Percentiles rank a stretch among this genome's conserved stretches.
phyloP scores from a whole-genome alignment of 2,113 vertebrate species.

The Rhinoderma darwinii region DNA sequence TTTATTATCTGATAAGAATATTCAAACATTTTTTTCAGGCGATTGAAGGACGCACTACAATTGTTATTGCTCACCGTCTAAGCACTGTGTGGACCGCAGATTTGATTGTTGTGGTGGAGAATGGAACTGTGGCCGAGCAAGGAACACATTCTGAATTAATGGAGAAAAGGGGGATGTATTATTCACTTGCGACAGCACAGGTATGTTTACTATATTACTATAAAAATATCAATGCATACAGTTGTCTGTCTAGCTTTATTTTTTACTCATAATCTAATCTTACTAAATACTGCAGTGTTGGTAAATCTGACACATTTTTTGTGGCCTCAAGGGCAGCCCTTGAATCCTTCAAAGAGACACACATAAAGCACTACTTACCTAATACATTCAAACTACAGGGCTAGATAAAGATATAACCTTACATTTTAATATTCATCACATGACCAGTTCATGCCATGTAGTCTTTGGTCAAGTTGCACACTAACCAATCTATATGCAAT shows the following conservation, averaged over 20 bases:
- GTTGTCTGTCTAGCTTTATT: not conserved
- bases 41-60: slow-evolving; percentile 67
- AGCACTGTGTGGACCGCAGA: slow-evolving; percentile 65
- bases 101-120: slow-evolving; percentile 65
- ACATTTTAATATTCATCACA: not conserved
- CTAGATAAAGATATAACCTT: not conserved
- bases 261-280: not conserved
- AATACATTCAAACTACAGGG: not conserved
- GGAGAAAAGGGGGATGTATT: slow-evolving; percentile 63
- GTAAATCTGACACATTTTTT: not conserved
- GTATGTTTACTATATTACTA: slow-evolving; percentile 53
- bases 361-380: too few species aligned
- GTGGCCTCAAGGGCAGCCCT: too few species aligned
- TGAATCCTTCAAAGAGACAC: too few species aligned
- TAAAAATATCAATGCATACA: not conserved
- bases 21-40: slow-evolving; percentile 52
- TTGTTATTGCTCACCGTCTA: slow-evolving; percentile 66
- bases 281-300: not conserved
- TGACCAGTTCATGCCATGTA: too few species aligned
- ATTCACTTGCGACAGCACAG: slow-evolving; percentile 67
- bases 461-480: too few species aligned
- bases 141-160: slow-evolving; percentile 68
- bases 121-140: slow-evolving; percentile 63
- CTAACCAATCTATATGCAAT: not conserved
- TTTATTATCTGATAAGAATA: not conserved